Percentiles rank a stretch among this genome's conserved stretches.
Evolutionary conservation across 2,113 vertebrate genomes (phyloP).

Genomic region (Pyxicephalus adspersus): DNA sequence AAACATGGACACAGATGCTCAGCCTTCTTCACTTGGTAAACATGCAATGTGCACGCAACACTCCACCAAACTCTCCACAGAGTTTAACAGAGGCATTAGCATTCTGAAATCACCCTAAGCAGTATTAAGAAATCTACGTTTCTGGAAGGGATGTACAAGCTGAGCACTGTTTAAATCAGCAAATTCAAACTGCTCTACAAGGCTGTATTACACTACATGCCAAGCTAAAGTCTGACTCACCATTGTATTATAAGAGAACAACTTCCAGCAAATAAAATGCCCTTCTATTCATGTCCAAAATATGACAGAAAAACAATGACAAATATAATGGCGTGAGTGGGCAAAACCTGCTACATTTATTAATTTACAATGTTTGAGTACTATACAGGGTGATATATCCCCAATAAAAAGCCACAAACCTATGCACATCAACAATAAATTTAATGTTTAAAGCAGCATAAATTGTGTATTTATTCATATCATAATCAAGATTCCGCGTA

Average conservation of each 20-base stretch:
- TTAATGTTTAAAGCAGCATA: too few relatives aligned
- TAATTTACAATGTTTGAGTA: too few relatives aligned
- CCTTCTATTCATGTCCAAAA: background rate
- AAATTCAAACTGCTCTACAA: background rate
- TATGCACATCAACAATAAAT: too few relatives aligned
- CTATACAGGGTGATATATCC: too few relatives aligned
- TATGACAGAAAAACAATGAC: background rate
- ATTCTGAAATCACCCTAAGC: background rate
- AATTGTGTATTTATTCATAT: too few relatives aligned
- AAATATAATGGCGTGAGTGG: too few relatives aligned
- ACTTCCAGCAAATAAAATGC: background rate
- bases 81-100: constrained; percentile 30
- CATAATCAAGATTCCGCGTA: too few relatives aligned
- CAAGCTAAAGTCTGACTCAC: background rate
- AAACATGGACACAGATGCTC: constrained; percentile 52
- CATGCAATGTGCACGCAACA: constrained; percentile 12
- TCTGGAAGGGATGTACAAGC: background rate
- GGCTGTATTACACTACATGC: background rate
- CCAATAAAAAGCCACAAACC: too few relatives aligned
- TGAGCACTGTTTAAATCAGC: background rate
- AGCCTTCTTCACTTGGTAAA: constrained; percentile 39
- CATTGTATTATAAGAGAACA: background rate
- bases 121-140: constrained; percentile 22
- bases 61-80: constrained; percentile 7
- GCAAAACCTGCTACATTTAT: too few relatives aligned